These are phyloP conservation scores for Nixonia krombeini DNA, from an alignment of 1,140 invertebrate species.

Conservation along the genomic window DNA sequence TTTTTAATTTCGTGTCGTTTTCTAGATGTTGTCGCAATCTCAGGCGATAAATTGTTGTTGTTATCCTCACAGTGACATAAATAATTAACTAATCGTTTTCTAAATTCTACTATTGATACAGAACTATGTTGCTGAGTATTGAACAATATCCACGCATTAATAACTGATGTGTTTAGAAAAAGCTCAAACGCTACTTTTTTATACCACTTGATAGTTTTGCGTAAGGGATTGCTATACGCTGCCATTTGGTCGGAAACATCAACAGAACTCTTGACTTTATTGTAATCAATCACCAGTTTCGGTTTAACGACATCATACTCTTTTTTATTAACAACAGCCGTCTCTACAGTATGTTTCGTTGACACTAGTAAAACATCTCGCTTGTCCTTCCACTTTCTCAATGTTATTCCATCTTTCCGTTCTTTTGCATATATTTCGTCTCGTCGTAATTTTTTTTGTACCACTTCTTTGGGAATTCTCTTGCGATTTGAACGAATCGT, in stretches of 20 bases:
- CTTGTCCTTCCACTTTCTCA: conserved; percentile 68
- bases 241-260: no score
- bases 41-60: no score
- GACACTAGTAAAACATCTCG: conserved; percentile 59
- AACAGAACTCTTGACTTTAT: conserved; percentile 58
- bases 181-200: no score
- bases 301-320: conserved; percentile 31
- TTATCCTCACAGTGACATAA: no score
- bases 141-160: no score
- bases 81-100: no score
- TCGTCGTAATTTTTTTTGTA: conserved; percentile 57
- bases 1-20: no score
- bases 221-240: conserved; percentile 34
- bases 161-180: no score
- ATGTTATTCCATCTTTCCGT: conserved; percentile 59
- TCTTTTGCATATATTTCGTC: conserved; percentile 54
- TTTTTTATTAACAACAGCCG: conserved; percentile 3
- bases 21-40: no score
- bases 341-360: conserved; percentile 54
- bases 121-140: no score
- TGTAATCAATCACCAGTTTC: conserved; percentile 58
- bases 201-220: no score
- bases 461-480: conserved; percentile 21
- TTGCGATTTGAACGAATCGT: conserved; percentile 32
- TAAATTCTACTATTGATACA: no score